Evolutionary conservation across 2,888 invertebrate species (phyloP).

Genomic region (Megaustenia siamemsis): DNA sequence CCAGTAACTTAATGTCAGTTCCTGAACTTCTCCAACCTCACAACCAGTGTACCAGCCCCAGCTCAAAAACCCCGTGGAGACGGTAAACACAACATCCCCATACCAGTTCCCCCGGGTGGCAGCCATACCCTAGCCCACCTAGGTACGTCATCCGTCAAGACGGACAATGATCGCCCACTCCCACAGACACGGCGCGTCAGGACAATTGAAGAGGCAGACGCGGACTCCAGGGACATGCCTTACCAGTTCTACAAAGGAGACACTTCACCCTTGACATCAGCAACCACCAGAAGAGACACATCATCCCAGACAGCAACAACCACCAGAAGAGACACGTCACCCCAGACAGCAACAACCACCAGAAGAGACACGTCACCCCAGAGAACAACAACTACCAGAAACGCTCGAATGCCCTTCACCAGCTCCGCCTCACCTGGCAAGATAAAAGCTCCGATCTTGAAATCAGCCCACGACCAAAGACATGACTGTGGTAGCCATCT

Average conservation of each 20-base stretch:
- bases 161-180: neutral
- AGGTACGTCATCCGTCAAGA: no score
- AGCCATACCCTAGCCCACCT: neutral
- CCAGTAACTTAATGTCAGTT: no score
- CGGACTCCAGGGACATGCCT: neutral
- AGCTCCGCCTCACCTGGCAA: no score
- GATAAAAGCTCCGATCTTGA: neutral
- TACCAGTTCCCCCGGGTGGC: neutral
- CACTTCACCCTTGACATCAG: conserved; percentile 6
- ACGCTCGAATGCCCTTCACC: no score
- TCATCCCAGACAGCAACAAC: neutral
- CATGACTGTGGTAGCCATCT: neutral
- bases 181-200: neutral
- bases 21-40: no score
- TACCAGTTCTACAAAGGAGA: conserved; percentile 38
- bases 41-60: neutral
- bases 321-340: neutral
- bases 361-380: neutral
- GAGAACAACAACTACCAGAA: neutral
- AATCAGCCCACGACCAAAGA: neutral
- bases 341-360: neutral
- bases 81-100: no score
- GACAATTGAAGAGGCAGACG: neutral
- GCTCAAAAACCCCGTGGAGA: neutral
- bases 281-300: neutral